These are phyloP conservation scores for Epizoanthus illoricatus DNA, from an alignment of 92 coral and sea anemone genomes.

Conservation along the genomic window DNA sequence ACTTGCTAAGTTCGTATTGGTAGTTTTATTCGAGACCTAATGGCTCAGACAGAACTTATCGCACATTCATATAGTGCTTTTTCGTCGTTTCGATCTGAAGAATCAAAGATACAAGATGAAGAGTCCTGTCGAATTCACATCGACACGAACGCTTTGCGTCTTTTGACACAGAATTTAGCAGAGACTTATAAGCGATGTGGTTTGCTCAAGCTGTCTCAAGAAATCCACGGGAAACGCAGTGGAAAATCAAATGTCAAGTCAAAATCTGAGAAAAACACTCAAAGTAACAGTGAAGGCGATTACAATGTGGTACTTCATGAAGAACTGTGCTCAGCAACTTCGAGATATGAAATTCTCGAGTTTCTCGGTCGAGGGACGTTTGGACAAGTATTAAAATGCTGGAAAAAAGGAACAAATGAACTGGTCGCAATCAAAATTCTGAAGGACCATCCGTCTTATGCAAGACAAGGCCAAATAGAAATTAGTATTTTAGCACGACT, in stretches of 20 bases:
- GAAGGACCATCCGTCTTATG: constrained; percentile 98
- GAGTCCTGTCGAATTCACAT: constrained; percentile 66
- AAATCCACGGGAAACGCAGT: constrained; percentile 63
- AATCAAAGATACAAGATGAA: background rate
- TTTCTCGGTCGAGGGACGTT: constrained; percentile 99
- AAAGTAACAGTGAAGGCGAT: constrained; percentile 91
- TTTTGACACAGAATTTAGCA: constrained; percentile 71
- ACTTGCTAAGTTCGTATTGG: constrained; percentile 20
- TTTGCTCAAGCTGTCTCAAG: constrained; percentile 56
- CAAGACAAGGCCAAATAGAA: constrained; percentile 97
- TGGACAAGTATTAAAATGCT: constrained; percentile 97
- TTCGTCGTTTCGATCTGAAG: constrained; percentile 57
- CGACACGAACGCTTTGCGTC: constrained; percentile 75
- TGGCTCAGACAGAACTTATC: constrained; percentile 90
- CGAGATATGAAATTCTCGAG: constrained; percentile 92
- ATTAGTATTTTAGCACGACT: constrained; percentile 91
- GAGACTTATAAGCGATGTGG: constrained; percentile 81
- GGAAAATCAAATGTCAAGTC: constrained; percentile 72
- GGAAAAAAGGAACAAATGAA: constrained; percentile 98
- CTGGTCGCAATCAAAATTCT: constrained; percentile 90
- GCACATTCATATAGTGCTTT: constrained; percentile 87
- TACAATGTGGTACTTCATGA: constrained; percentile 93
- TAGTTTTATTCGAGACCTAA: constrained; percentile 30
- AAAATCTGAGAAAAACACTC: constrained; percentile 55
- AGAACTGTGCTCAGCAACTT: constrained; percentile 86